Conservation (phyloP, 2,888 invertebrate genomes). For the Dendrolimus houi region DNA sequence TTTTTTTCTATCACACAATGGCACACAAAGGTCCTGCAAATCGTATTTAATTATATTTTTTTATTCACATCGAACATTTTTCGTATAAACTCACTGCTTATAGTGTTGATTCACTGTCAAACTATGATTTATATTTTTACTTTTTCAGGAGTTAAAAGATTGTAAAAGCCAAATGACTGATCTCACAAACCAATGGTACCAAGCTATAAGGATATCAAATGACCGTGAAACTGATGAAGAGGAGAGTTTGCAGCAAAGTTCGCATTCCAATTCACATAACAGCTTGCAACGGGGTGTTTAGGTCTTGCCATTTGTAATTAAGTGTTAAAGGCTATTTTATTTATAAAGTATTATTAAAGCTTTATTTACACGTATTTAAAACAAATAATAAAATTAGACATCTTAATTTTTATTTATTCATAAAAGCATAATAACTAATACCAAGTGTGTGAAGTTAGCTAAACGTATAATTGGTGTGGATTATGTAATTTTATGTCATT, state of each 20-base stretch:
- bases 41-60: no score
- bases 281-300: conserved; percentile 61
- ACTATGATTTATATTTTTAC: not conserved
- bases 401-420: no score
- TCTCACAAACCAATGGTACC: conserved; percentile 97
- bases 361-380: conserved; percentile 3
- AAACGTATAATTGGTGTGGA: no score
- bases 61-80: no score
- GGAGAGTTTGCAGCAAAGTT: conserved; percentile 51
- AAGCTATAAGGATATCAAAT: conserved; percentile 93
- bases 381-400: not conserved
- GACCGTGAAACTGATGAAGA: conserved; percentile 89
- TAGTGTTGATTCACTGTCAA: no score
- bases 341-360: conserved; percentile 3
- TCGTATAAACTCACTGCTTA: no score
- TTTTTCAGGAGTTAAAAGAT: conserved; percentile 89
- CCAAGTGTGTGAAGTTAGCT: no score
- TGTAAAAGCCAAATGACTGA: conserved; percentile 98
- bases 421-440: no score
- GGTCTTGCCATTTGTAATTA: conserved; percentile 7
- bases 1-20: no score
- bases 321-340: not conserved
- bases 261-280: conserved; percentile 54
- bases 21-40: no score
- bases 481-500: no score